A percentile compares a stretch with the other conserved stretches of the same genome.
Conservation (phyloP, 2,113 vertebrate species). For the Trichechus manatus region DNA sequence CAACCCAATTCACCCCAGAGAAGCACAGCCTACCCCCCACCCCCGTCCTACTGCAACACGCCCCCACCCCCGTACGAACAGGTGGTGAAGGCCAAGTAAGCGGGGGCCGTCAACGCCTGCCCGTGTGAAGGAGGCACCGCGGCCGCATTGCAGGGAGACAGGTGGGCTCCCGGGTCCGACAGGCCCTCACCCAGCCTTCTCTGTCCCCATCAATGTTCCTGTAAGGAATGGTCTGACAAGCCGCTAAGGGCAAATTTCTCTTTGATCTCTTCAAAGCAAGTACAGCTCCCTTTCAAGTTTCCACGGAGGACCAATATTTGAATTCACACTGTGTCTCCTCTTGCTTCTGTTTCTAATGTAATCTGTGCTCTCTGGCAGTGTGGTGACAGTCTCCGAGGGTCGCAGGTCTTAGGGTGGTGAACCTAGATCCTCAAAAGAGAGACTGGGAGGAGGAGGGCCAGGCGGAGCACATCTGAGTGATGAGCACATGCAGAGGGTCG, state of each 20-base stretch:
- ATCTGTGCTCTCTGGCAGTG: background rate
- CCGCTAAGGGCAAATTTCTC: slow-evolving; percentile 74
- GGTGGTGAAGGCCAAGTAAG: slow-evolving; percentile 95
- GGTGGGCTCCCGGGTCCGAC: slow-evolving; percentile 68
- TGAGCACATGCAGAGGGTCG: background rate
- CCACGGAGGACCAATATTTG: slow-evolving; percentile 82
- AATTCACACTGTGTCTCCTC: slow-evolving; percentile 80
- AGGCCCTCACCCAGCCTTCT: slow-evolving; percentile 64
- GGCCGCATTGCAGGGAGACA: slow-evolving; percentile 41
- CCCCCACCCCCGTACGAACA: slow-evolving; percentile 97
- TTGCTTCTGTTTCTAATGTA: slow-evolving; percentile 66
- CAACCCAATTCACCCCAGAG: slow-evolving; percentile 92
- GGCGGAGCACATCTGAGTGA: background rate
- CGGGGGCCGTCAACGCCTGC: slow-evolving; percentile 47
- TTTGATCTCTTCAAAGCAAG: slow-evolving; percentile 79
- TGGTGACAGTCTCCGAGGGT: background rate
- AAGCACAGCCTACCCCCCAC: slow-evolving; percentile 92
- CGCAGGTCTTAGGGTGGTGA: background rate
- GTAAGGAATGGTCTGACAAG: slow-evolving; percentile 69
- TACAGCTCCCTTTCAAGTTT: slow-evolving; percentile 83
- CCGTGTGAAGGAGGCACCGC: slow-evolving; percentile 55
- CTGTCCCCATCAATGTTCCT: slow-evolving; percentile 67
- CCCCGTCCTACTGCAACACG: slow-evolving; percentile 97
- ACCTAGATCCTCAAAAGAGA: background rate
- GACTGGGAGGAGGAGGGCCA: background rate